Conservation (phyloP, 1,140 invertebrate genomes). For the Cepaea nemoralis region DNA sequence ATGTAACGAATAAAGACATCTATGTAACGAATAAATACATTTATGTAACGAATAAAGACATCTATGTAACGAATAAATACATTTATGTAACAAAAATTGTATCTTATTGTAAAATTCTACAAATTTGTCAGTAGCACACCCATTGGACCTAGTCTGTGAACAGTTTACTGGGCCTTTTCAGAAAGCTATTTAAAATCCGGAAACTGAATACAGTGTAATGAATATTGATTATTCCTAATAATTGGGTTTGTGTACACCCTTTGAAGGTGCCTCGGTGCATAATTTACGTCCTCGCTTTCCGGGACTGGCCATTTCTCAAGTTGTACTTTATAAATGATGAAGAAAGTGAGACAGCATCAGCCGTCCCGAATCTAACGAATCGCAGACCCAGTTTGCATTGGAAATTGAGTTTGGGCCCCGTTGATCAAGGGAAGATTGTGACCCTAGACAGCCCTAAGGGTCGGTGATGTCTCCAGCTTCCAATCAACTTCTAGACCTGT, state of each 20-base stretch:
- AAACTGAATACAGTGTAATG: neutral
- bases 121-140: too few relatives aligned
- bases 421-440: slow-evolving; percentile 13
- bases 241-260: neutral
- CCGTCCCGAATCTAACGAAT: neutral
- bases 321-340: slow-evolving; percentile 18
- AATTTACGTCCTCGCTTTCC: neutral
- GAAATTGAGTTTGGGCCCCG: slow-evolving; percentile 9
- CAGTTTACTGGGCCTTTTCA: neutral
- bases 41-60: too few relatives aligned
- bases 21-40: too few relatives aligned
- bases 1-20: too few relatives aligned
- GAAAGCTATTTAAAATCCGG: neutral
- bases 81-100: too few relatives aligned
- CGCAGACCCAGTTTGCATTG: slow-evolving; percentile 9
- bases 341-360: slow-evolving; percentile 6
- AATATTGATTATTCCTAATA: neutral
- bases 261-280: neutral
- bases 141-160: slow-evolving; percentile 1
- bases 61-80: too few relatives aligned
- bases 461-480: neutral
- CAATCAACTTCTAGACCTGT: slow-evolving; percentile 14
- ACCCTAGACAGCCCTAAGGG: slow-evolving; percentile 7
- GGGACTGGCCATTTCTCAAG: neutral
- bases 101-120: too few relatives aligned